Conservation (phyloP, 2,888 invertebrate genomes). For the Pyrrhia umbra region DNA sequence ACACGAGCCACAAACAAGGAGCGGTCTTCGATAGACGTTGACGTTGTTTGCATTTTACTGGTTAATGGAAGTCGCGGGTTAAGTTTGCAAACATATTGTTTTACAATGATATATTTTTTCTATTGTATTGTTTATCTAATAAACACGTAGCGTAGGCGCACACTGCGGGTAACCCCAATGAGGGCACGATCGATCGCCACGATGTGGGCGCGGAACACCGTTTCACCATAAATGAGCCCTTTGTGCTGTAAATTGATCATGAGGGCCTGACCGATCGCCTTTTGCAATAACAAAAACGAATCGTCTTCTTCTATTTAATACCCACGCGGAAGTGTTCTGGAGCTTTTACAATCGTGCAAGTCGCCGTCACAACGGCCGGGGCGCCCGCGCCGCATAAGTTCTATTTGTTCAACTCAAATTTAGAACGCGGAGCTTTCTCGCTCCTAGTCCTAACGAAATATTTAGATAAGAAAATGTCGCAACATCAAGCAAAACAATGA, state of each 20-base stretch:
- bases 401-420: slow-evolving; percentile 74
- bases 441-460: slow-evolving; percentile 73
- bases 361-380: slow-evolving; percentile 11
- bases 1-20: slow-evolving; percentile 79
- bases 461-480: slow-evolving; percentile 84
- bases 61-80: slow-evolving; percentile 81
- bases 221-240: slow-evolving; percentile 84
- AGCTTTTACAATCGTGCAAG: slow-evolving; percentile 24
- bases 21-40: slow-evolving; percentile 76
- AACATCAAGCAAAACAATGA: slow-evolving; percentile 85
- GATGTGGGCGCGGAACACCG: slow-evolving; percentile 82
- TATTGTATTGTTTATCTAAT: slow-evolving; percentile 44
- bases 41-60: slow-evolving; percentile 77
- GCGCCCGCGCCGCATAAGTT: slow-evolving; percentile 19
- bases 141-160: slow-evolving; percentile 77
- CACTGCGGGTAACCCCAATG: slow-evolving; percentile 75
- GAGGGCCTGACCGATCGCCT: slow-evolving; percentile 84
- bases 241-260: slow-evolving; percentile 86
- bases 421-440: slow-evolving; percentile 72
- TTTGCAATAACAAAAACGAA: slow-evolving; percentile 82
- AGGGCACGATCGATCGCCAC: slow-evolving; percentile 84
- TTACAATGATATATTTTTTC: slow-evolving; percentile 58
- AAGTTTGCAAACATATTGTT: slow-evolving; percentile 68
- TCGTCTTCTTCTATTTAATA: slow-evolving; percentile 60
- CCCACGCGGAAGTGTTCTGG: slow-evolving; percentile 56